These are phyloP conservation scores for Indri indri DNA, from an alignment of 2,113 vertebrate species.

Conservation along the genomic window DNA sequence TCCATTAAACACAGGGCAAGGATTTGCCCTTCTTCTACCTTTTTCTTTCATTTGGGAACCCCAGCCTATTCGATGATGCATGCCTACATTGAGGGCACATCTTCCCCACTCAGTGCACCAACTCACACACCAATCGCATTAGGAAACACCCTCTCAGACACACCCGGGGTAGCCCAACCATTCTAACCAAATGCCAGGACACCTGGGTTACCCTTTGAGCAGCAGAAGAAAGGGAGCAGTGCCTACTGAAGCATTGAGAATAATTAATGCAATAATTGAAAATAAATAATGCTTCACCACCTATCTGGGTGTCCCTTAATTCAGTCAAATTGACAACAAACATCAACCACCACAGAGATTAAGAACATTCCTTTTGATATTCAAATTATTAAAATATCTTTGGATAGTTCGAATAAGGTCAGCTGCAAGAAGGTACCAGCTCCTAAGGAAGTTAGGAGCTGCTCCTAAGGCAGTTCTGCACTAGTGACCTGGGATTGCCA, in stretches of 20 bases:
- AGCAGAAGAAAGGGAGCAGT: not conserved
- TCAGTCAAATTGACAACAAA: not conserved
- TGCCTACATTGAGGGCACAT: not conserved
- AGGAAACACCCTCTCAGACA: not conserved
- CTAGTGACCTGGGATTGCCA: not conserved
- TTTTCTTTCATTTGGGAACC: not conserved
- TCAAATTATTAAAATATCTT: conserved; percentile 36
- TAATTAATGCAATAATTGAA: not conserved
- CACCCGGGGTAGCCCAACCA: not conserved
- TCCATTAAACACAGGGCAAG: too few species aligned
- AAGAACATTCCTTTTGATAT: not conserved
- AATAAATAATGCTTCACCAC: not conserved
- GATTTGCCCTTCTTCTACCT: not conserved
- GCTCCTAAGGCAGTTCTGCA: not conserved
- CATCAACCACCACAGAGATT: not conserved
- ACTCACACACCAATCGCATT: not conserved
- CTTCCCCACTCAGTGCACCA: not conserved
- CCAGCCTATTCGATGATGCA: not conserved
- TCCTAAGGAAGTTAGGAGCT: too few species aligned
- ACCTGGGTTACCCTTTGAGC: not conserved
- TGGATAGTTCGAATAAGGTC: not conserved
- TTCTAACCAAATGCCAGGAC: not conserved
- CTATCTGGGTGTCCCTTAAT: not conserved
- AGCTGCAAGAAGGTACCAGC: not conserved
- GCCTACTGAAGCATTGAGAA: not conserved